Conservation (phyloP, 2,797 vertebrate species). For the Taenioides sp. region DNA sequence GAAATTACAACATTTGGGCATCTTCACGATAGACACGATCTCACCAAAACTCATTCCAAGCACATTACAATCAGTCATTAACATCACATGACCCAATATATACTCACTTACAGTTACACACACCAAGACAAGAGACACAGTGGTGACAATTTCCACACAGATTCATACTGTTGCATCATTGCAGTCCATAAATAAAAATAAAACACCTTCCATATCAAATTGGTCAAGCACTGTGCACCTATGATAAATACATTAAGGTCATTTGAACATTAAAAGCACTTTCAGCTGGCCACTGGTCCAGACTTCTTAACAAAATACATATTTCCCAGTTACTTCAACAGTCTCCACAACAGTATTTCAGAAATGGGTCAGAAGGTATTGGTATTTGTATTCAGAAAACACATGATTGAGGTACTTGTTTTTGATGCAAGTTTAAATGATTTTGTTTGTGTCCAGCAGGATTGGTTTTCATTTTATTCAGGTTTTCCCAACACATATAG, state of each 20-base stretch:
- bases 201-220: constrained; percentile 50
- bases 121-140: constrained; percentile 1
- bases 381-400: background rate
- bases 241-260: constrained; percentile 39
- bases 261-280: constrained; percentile 50
- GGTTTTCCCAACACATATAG: background rate
- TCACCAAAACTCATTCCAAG: constrained; percentile 22
- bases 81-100: constrained; percentile 8
- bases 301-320: constrained; percentile 29
- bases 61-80: constrained; percentile 19
- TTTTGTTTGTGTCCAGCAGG: background rate
- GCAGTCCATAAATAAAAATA: constrained; percentile 50
- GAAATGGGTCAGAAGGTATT: constrained; percentile 10
- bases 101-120: constrained; percentile 13
- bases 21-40: constrained; percentile 52
- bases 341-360: background rate
- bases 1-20: constrained; percentile 67
- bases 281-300: constrained; percentile 15
- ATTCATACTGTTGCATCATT: constrained; percentile 33
- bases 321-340: constrained; percentile 7
- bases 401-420: background rate
- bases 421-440: background rate
- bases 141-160: constrained; percentile 8
- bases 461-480: background rate
- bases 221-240: constrained; percentile 53